Percentiles rank a stretch among this genome's conserved stretches.
phyloP scores from a whole-genome alignment of 2,888 invertebrate genomes.

The Halictus ligatus region DNA sequence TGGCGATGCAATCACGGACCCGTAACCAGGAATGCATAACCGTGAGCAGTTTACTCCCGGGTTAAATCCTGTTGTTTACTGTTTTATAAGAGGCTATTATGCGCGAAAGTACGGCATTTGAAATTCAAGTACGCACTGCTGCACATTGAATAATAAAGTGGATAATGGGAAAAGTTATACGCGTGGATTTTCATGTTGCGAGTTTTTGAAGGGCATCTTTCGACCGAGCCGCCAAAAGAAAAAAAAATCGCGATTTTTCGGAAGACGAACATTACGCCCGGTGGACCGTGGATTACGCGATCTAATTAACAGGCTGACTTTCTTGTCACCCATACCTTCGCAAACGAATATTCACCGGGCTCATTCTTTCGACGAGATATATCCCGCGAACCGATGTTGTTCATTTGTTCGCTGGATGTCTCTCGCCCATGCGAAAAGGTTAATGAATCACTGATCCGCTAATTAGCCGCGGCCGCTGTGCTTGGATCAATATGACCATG shows the following conservation, averaged over 20 bases:
- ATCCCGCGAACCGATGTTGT: not conserved
- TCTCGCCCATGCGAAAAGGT: not conserved
- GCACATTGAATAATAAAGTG: conserved; percentile 16
- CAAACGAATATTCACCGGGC: not conserved
- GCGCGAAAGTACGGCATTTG: conserved; percentile 28
- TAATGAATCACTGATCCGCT: conserved; percentile 6
- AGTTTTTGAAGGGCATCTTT: not conserved
- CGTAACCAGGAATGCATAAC: not conserved
- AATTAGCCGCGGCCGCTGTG: not conserved
- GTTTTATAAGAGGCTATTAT: conserved; percentile 20
- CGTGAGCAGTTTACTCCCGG: not conserved
- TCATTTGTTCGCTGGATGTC: not conserved
- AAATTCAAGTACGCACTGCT: conserved; percentile 37
- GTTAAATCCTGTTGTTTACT: conserved; percentile 28
- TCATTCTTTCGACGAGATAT: not conserved
- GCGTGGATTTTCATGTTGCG: not conserved
- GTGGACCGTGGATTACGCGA: not conserved
- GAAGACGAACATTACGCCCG: not conserved
- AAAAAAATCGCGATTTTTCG: not conserved
- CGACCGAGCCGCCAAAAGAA: not conserved
- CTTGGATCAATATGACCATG: not conserved
- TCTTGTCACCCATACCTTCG: not conserved
- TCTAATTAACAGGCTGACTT: not conserved
- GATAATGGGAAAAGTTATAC: conserved; percentile 17
- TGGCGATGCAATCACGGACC: not conserved